These are phyloP conservation scores for Platycheirus albimanus DNA, from an alignment of 2,888 invertebrate genomes.

Conservation along the genomic window DNA sequence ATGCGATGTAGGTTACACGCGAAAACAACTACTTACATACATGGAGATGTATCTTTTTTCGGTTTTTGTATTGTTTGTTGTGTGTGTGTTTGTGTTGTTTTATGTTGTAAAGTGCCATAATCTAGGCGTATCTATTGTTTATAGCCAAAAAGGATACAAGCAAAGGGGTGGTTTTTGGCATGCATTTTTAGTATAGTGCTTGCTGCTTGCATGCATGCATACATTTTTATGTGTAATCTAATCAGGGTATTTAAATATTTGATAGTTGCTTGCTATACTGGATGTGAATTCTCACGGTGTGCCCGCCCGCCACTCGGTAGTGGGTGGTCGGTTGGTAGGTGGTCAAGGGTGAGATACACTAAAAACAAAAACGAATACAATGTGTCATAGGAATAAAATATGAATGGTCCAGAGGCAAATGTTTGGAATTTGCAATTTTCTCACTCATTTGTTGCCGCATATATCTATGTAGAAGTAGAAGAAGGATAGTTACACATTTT, in stretches of 20 bases:
- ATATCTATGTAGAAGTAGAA: too few species aligned
- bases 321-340: neutral
- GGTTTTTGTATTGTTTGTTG: too few species aligned
- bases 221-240: slow-evolving; percentile 43
- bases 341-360: too few species aligned
- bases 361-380: neutral
- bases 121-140: slow-evolving; percentile 40
- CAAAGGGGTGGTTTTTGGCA: slow-evolving; percentile 19
- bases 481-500: too few species aligned
- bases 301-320: too few species aligned
- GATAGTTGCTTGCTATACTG: slow-evolving; percentile 25
- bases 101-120: slow-evolving; percentile 35
- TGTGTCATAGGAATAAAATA: slow-evolving; percentile 40
- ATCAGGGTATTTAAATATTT: slow-evolving; percentile 68
- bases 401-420: slow-evolving; percentile 36
- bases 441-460: slow-evolving; percentile 51
- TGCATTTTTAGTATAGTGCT: slow-evolving; percentile 24
- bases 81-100: slow-evolving; percentile 25
- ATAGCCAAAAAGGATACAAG: slow-evolving; percentile 8
- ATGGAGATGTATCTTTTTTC: slow-evolving; percentile 12
- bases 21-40: too few species aligned
- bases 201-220: neutral
- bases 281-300: slow-evolving; percentile 15
- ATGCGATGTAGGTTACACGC: slow-evolving; percentile 52
- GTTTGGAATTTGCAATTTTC: slow-evolving; percentile 66